Evolutionary conservation across 2,888 invertebrate genomes (phyloP), one percentile per base, ranked within the genome.

Genomic region (Phyllotreta cruciferae): DNA sequence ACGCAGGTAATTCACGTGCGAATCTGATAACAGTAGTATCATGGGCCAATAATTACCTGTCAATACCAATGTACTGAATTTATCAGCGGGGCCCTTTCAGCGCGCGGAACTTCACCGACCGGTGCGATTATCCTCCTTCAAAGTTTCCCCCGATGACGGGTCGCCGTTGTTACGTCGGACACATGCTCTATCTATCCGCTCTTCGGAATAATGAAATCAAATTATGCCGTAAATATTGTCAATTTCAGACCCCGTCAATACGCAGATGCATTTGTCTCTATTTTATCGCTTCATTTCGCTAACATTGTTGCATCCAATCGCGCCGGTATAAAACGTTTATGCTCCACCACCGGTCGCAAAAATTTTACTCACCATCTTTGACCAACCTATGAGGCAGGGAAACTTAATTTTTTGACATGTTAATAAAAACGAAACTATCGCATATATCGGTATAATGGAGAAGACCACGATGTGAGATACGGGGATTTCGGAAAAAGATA

Each of bases 41-140:
- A 64, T 69, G 66, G 70, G 70, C 70, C 70, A 74, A 73, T 75
- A 77, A 77, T 77, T 76, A 76, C 74, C 75, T 77, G 77, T 76
- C 77, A 75, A 73, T 75, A 71, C 70, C 76, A 76, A 74, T 66
- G 70, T 65, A 63, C 63, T 53, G 50, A 56, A 63, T 69, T 72
- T 70, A 70, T 71, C 70, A 50, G 66, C 55, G 63, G 24, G 24
- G 63, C 62, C 65, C 67, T 68, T 70, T 69, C 66, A 54, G 44
- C 42, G 44, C 42, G 53, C 57, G 61, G 57, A 66, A 66, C 56
- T 61, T 44, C 60, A 56, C 57, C 58, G 54, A 55, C 24, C 64
- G 7, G 52, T 34, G 64, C 57, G 54, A 68, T 69, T 64, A 64
- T 66, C 70, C 70, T 69, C 70, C 70, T 70, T 68, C 68, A 71